These are phyloP conservation scores for Anoplius nigerrimus DNA, from an alignment of 2,888 invertebrate species.

Conservation along the genomic window DNA sequence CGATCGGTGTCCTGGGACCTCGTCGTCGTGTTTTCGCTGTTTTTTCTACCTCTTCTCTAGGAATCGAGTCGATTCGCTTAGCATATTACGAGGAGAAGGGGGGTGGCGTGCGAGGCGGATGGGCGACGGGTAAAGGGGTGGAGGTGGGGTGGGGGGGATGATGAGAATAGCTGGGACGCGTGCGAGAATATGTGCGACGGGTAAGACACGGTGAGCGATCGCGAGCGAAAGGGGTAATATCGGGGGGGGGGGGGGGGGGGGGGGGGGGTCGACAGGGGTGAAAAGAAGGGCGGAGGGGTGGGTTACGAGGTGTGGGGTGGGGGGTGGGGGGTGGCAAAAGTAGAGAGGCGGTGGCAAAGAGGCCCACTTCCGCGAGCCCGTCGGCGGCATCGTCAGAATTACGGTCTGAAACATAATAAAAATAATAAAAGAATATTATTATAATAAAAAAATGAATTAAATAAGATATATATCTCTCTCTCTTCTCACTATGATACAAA, in stretches of 20 bases:
- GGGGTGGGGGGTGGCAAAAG: slow-evolving; percentile 11
- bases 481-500: slow-evolving; percentile 68
- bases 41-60: slow-evolving; percentile 71
- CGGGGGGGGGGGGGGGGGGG: not conserved
- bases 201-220: slow-evolving; percentile 1
- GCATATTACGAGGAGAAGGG: slow-evolving; percentile 6
- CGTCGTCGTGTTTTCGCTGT: slow-evolving; percentile 67
- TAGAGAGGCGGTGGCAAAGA: slow-evolving; percentile 12
- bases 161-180: not conserved
- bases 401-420: slow-evolving; percentile 70
- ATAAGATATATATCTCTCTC: slow-evolving; percentile 59
- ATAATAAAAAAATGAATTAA: slow-evolving; percentile 58
- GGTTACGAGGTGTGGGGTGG: not conserved
- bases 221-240: not conserved
- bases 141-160: not conserved
- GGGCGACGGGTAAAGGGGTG: not conserved
- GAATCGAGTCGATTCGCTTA: slow-evolving; percentile 56
- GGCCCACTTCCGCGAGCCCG: slow-evolving; percentile 42
- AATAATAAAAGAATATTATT: slow-evolving; percentile 64
- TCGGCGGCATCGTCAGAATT: slow-evolving; percentile 53
- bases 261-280: slow-evolving; percentile 15
- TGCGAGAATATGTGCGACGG: not conserved
- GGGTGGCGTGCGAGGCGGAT: slow-evolving; percentile 9
- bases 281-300: slow-evolving; percentile 1
- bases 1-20: slow-evolving; percentile 40